Percentiles rank a stretch among this genome's conserved stretches.
Conservation (phyloP, 2,888 invertebrate genomes). For the Cryptus armator region DNA sequence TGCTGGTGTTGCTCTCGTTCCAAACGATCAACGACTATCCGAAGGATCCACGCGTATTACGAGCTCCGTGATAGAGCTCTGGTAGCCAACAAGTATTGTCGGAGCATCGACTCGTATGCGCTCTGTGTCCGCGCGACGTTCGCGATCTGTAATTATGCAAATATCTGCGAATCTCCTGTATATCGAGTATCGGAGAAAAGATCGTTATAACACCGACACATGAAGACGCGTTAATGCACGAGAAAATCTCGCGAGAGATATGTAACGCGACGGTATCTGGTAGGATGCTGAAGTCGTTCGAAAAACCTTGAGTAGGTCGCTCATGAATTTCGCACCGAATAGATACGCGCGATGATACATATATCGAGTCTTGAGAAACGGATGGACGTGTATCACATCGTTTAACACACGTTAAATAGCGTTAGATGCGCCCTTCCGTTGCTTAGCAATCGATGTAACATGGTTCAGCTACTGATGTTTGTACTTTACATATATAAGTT, state of each 20-base stretch:
- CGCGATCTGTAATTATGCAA: slow-evolving; percentile 61
- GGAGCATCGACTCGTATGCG: not conserved
- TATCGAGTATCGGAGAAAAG: not conserved
- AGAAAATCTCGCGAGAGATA: not conserved
- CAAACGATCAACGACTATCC: not conserved
- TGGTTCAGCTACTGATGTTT: not conserved
- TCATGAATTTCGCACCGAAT: not conserved
- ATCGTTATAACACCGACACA: not conserved
- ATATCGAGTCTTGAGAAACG: not conserved
- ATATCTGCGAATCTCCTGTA: slow-evolving; percentile 38
- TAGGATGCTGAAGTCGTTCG: not conserved
- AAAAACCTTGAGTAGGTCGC: not conserved
- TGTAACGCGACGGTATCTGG: no score
- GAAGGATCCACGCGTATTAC: not conserved
- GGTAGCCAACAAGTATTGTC: not conserved
- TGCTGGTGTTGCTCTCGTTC: not conserved
- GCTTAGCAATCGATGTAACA: not conserved
- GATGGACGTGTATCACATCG: no score
- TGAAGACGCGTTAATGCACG: not conserved
- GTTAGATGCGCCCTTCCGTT: not conserved
- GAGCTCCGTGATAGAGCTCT: not conserved
- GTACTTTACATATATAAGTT: not conserved
- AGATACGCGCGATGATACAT: not conserved
- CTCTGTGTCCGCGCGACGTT: not conserved
- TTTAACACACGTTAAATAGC: no score